A percentile compares a stretch with the other conserved stretches of the same genome.
Conservation (phyloP, 2,888 invertebrate species). For the Hesperia comma region DNA sequence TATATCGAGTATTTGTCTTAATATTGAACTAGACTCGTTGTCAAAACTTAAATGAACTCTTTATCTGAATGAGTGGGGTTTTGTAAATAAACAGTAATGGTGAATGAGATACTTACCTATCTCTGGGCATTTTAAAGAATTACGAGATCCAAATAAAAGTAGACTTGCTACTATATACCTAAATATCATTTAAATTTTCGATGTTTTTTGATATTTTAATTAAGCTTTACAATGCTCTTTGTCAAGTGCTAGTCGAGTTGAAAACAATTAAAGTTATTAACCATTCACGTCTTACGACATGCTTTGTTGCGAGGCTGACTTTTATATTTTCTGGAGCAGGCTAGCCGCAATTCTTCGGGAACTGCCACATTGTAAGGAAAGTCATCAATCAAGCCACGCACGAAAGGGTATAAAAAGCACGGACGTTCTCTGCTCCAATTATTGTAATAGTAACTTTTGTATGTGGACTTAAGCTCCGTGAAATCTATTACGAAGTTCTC, state of each 20-base stretch:
- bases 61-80: not conserved
- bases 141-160: conserved; percentile 18
- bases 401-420: conserved; percentile 54
- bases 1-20: not conserved
- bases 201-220: conserved; percentile 33
- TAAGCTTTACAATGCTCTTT: conserved; percentile 27
- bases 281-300: conserved; percentile 27
- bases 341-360: conserved; percentile 44
- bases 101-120: conserved; percentile 14
- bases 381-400: conserved; percentile 70
- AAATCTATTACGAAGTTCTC: conserved; percentile 25
- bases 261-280: conserved; percentile 27
- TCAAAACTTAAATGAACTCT: not conserved
- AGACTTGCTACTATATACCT: not conserved
- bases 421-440: conserved; percentile 31
- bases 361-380: conserved; percentile 67
- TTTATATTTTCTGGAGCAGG: conserved; percentile 53
- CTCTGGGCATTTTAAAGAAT: conserved; percentile 9
- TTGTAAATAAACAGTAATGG: not conserved
- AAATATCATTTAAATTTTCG: conserved; percentile 19
- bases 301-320: conserved; percentile 59
- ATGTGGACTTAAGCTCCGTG: conserved; percentile 18
- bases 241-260: conserved; percentile 26
- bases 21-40: not conserved
- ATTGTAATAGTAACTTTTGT: conserved; percentile 33